Evolutionary conservation across 2,888 invertebrate genomes (phyloP), one percentile per base, ranked within the genome.

Genomic region (Itoplectis maculator): DNA sequence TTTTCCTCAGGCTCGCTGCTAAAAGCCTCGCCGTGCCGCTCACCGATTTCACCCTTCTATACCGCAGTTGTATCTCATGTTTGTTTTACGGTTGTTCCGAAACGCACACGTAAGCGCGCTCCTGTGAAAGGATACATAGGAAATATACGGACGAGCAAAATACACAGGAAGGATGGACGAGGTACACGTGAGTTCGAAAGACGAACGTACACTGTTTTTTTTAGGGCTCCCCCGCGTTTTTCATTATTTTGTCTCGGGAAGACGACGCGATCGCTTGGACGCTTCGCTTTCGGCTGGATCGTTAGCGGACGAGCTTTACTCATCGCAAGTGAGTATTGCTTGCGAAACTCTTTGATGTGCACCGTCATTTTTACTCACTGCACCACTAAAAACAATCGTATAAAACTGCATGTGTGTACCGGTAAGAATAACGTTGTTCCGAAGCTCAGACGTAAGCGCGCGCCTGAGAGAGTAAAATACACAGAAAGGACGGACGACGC

Each of bases 251-350:
- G 45, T 37, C 20, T 70, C 40, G 29, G 15, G 37, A 29, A 49
- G 47, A 11, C 63, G 37, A 75, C 20, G 63, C 40, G 42, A 78
- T 51, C 54, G 63, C 56, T 51, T 49, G 18, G 49, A 49, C 35
- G 23, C 45, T n/a, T n/a, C 61, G 66, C 70, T 59, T 72, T 72
- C 75, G 51, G 61, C 37, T 61, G 45, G 75, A 75, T 82, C 79
- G 70, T 82, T 79, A 79, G 65, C 56, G 54, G 23, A 61, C n/a
- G 59, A 51, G 29, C 68, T 56, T 18, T 8, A 11, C 37, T n/a
- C n/a, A n/a, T n/a, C n/a, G n/a, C n/a, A n/a, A n/a, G n/a, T n/a
- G n/a, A n/a, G n/a, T n/a, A n/a, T n/a, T n/a, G n/a, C n/a, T n/a
- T n/a, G n/a, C n/a, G n/a, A n/a, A n/a, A n/a, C n/a, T n/a, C n/a